Evolutionary conservation across 2,113 vertebrate species (phyloP).

Genomic region (Tonatia bakeri): DNA sequence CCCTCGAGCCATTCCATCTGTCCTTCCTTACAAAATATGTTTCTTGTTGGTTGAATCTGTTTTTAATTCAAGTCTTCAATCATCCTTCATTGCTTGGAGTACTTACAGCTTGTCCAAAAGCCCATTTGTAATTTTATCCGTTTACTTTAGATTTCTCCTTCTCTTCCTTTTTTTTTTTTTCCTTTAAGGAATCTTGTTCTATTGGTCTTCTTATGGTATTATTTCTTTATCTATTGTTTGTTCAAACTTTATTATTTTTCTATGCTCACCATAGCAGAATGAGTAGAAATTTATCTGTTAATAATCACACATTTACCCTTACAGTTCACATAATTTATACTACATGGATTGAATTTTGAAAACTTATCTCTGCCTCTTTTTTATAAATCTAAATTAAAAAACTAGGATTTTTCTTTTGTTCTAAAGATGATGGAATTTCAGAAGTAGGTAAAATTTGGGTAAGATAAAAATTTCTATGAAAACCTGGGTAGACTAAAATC

Average conservation of each 20-base stretch:
- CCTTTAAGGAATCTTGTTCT: constrained; percentile 2
- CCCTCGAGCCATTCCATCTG: constrained; percentile 38
- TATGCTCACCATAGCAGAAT: background rate
- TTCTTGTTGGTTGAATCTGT: constrained; percentile 61
- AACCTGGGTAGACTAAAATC: background rate
- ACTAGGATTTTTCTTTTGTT: background rate
- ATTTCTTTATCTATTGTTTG: background rate
- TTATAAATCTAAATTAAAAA: constrained; percentile 2
- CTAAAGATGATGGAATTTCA: background rate
- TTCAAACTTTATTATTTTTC: constrained; percentile 30
- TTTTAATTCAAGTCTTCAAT: constrained; percentile 66
- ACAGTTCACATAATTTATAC: background rate
- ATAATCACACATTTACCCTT: background rate
- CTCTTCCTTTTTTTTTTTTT: background rate
- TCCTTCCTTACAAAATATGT: constrained; percentile 56
- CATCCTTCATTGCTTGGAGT: constrained; percentile 41
- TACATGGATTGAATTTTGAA: background rate
- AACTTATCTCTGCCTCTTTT: background rate
- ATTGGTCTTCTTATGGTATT: background rate
- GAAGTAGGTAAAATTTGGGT: background rate
- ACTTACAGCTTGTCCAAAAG: constrained; percentile 37
- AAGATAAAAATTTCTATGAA: constrained; percentile 22
- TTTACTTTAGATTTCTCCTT: constrained; percentile 29
- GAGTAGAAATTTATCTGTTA: constrained; percentile 22
- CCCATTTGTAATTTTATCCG: constrained; percentile 60